Conservation (phyloP, 2,113 vertebrate species). For the Salminus brasiliensis region DNA sequence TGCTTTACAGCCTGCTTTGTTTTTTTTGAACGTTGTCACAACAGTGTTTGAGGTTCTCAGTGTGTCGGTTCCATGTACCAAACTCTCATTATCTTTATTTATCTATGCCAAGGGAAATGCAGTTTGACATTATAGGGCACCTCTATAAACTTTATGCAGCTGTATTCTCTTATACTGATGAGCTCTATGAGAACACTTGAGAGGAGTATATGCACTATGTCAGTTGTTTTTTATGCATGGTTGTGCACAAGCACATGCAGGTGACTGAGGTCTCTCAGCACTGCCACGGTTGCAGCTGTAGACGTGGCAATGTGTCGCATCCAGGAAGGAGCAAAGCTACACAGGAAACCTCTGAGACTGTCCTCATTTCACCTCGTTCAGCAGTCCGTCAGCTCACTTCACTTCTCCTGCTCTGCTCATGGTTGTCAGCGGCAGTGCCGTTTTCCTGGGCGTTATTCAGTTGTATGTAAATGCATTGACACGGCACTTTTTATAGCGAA, state of each 20-base stretch:
- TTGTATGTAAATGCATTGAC: not conserved
- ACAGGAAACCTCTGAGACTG: conserved; percentile 45
- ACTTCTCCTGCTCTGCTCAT: conserved; percentile 15
- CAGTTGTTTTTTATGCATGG: not conserved
- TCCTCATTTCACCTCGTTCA: conserved; percentile 50
- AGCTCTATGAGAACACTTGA: too few relatives aligned
- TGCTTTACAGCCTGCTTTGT: too few relatives aligned
- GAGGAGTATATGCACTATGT: too few relatives aligned
- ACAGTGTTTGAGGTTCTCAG: too few relatives aligned
- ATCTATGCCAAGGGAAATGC: too few relatives aligned
- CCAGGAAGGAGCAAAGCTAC: conserved; percentile 40
- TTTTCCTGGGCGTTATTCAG: not conserved
- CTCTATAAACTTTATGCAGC: too few relatives aligned
- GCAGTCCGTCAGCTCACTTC: not conserved
- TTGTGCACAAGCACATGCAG: conserved; percentile 9
- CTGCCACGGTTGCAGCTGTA: conserved; percentile 43
- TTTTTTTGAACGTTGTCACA: too few relatives aligned
- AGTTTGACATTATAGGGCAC: too few relatives aligned
- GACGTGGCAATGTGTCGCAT: conserved; percentile 52
- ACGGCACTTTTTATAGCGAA: too few relatives aligned
- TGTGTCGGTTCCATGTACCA: too few relatives aligned
- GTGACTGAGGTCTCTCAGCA: conserved; percentile 29
- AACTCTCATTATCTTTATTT: too few relatives aligned
- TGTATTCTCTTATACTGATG: too few relatives aligned
- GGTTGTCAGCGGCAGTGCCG: not conserved